Base-by-base conservation (phyloP, 2,888 invertebrate species). In the Chrysodeixis includens region DNA sequence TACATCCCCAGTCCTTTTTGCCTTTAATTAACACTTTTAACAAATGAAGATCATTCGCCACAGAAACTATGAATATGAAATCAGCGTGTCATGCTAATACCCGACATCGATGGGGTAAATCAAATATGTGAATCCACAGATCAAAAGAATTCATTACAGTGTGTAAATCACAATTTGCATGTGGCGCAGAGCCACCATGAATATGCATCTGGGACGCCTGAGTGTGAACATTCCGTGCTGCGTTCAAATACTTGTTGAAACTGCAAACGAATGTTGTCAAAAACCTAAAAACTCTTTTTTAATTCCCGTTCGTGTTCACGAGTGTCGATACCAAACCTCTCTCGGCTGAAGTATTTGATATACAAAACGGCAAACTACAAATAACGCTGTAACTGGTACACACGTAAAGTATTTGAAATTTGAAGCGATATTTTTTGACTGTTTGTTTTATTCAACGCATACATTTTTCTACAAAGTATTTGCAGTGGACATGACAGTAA, bases 111-210 rank as follows among this genome's bases (percentile, higher is more conserved):
- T 92, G 92, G 94, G 92, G 91, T 92, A 94, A 95, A 94, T 94
- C 95, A 94, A 94, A 95, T 94, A 94, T 94, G 90, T 92, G 94
- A 93, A 94, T 94, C 90, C 92, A 90, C 93, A 95, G 94, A 95
- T 95, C 95, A 95, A 95, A 95, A 95, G 95, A 95, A 95, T 95
- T 94, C 94, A 95, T 95, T 95, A 95, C 94, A 93, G 91, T 93
- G 94, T 95, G 94, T 94, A 94, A 94, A 95, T 94, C 93, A 90
- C 88, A 88, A 94, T 95, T 95, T 95, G 95, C 95, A 95, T 95
- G 94, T 92, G 93, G 93, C 92, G 93, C 86, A 86, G 88, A 88
- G 86, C 81, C 82, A 86, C 91, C 89, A 95, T 95, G 94, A 95
- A 95, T 95, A 95, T 95, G 94, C 94, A 95, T 93, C 89, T 84